phyloP scores from a whole-genome alignment of 2,888 invertebrate genomes.

The Catocala fraxini region DNA sequence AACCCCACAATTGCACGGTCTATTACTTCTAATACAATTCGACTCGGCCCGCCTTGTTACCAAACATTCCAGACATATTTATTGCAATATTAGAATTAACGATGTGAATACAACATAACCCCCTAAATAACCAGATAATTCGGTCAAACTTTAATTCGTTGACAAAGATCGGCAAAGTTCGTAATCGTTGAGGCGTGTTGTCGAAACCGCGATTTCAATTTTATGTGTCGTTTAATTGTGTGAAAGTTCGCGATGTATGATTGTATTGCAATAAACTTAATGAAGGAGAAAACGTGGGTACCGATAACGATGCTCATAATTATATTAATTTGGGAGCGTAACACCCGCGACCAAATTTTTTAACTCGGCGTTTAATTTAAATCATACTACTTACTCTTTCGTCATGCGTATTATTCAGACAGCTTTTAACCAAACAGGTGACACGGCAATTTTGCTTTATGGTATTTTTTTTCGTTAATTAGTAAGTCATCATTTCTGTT shows the following conservation, averaged over 20 bases:
- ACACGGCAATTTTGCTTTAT: too few species aligned
- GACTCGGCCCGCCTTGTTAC: constrained; percentile 80
- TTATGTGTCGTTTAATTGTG: constrained; percentile 80
- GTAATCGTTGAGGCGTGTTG: constrained; percentile 80
- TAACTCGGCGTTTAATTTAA: too few species aligned
- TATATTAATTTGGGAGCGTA: not conserved
- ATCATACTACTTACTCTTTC: too few species aligned
- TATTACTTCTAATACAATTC: constrained; percentile 75
- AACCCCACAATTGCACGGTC: constrained; percentile 74
- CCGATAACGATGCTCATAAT: not conserved
- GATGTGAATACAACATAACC: constrained; percentile 79
- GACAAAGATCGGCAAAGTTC: constrained; percentile 79
- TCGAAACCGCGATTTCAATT: constrained; percentile 74
- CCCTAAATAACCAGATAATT: constrained; percentile 72
- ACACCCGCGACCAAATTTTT: not conserved
- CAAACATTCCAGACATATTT: constrained; percentile 83
- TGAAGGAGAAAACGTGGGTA: constrained; percentile 45
- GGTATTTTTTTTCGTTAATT: too few species aligned
- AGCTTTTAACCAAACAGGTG: too few species aligned
- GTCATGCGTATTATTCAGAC: too few species aligned
- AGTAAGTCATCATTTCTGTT: too few species aligned
- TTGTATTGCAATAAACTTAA: constrained; percentile 69
- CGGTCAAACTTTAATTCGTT: constrained; percentile 86
- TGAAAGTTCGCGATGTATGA: constrained; percentile 63
- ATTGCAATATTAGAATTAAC: constrained; percentile 85